Conservation (phyloP, 1,140 invertebrate species). For the Nephotettix cincticeps region DNA sequence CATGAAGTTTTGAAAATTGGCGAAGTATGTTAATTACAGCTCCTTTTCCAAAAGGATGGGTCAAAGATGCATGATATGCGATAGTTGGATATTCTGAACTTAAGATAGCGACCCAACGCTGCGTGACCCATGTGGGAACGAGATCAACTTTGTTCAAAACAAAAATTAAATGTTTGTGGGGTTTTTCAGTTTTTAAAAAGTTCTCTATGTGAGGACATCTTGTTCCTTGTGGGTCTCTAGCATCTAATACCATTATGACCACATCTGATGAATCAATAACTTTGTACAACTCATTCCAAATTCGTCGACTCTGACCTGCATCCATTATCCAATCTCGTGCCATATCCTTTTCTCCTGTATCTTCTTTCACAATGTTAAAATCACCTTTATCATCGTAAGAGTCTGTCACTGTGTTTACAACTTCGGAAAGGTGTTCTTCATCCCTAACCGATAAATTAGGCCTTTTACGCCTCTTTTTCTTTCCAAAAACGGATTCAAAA, state of each 20-base stretch:
- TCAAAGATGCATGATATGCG: constrained; percentile 97
- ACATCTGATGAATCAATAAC: constrained; percentile 99
- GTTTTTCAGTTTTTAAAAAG: constrained; percentile 79
- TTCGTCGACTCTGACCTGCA: constrained; percentile 93
- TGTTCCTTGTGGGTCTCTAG: constrained; percentile 93
- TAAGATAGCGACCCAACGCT: constrained; percentile 91
- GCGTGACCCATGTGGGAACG: constrained; percentile 96
- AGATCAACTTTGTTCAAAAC: constrained; percentile 95
- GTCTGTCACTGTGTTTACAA: constrained; percentile 66
- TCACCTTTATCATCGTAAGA: constrained; percentile 79
- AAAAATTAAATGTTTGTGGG: constrained; percentile 93
- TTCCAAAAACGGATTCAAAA: constrained; percentile 93
- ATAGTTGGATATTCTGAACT: constrained; percentile 96
- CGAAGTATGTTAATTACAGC: constrained; percentile 94
- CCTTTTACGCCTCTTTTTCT: constrained; percentile 88
- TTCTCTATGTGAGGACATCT: constrained; percentile 88
- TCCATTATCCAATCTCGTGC: constrained; percentile 84
- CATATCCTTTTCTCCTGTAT: constrained; percentile 70
- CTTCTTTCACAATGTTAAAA: constrained; percentile 77
- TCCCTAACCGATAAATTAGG: constrained; percentile 79
- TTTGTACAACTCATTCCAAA: constrained; percentile 99
- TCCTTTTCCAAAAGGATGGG: constrained; percentile 97
- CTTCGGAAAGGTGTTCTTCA: constrained; percentile 67
- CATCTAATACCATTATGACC: constrained; percentile 77
- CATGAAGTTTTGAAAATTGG: constrained; percentile 95